These are phyloP conservation scores for Rhinogobius similis DNA, from an alignment of 2,113 vertebrate species.

Conservation along the genomic window DNA sequence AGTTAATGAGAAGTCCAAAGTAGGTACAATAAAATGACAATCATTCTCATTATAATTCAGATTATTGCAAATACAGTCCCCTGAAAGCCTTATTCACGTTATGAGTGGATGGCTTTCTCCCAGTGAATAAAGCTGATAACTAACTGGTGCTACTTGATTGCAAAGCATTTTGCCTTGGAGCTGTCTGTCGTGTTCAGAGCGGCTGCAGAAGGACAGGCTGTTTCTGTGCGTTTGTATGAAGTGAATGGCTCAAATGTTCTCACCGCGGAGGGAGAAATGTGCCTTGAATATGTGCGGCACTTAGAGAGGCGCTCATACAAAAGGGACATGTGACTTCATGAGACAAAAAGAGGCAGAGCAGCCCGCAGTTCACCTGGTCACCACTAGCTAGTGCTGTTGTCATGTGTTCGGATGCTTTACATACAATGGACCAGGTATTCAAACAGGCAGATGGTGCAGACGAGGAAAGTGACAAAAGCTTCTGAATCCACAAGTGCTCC, in stretches of 20 bases:
- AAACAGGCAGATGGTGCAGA: conserved; percentile 32
- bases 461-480: neutral
- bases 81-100: neutral
- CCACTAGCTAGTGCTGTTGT: conserved; percentile 78
- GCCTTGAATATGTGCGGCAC: conserved; percentile 39
- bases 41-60: neutral
- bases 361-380: conserved; percentile 59
- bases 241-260: conserved; percentile 52
- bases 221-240: conserved; percentile 54
- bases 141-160: conserved; percentile 64
- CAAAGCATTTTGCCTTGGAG: conserved; percentile 53
- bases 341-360: conserved; percentile 28
- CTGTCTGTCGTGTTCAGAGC: conserved; percentile 47
- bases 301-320: conserved; percentile 27
- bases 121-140: conserved; percentile 44
- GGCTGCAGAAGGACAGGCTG: conserved; percentile 51
- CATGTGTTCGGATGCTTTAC: conserved; percentile 39
- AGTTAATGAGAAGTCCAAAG: neutral
- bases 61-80: neutral
- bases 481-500: neutral
- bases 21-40: neutral
- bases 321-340: conserved; percentile 17
- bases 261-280: conserved; percentile 37
- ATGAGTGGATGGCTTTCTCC: conserved; percentile 25
- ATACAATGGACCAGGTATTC: conserved; percentile 45